Evolutionary conservation across 2,888 invertebrate genomes (phyloP), one percentile per base, ranked within the genome.

Genomic region (Apodemia zela): DNA sequence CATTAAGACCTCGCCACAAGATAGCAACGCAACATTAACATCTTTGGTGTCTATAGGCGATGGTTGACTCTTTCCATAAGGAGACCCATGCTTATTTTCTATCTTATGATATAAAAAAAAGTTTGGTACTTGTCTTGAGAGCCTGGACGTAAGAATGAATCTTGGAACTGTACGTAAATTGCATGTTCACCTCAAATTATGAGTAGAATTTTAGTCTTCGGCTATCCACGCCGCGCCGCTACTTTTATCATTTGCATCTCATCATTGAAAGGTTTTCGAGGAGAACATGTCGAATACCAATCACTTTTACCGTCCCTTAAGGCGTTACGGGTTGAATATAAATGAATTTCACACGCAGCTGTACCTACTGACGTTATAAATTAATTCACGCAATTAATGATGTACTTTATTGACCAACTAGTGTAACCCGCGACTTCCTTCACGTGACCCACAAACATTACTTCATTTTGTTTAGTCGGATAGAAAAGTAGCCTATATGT

Each of bases 241-340:
- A 79, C 84, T 79, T 80, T 80, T 77, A 74, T 80, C 84, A 86
- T 89, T 89, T 87, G 81, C 89, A 89, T 89, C 80, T 84, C 81
- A 87, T 88, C 89, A 42, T 42, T 42, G 15, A 89, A 81, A 77
- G 79, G 77, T 84, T 85, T 87, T 81, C 82, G 79, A 79, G 79
- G 77, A 82, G 85, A 85, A 82, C 82, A 84, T 83, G 84, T 84
- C 82, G 80, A 87, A 85, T 87, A 84, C 79, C 84, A 83, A 85
- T 85, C 75, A 80, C 74, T 71, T 80, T 79, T 77, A 76, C 76
- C 76, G 69, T 72, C 78, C 79, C 84, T 81, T 71, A 70, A 77
- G 82, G 78, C 73, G 67, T 68, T 75, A 42, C 42, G 76, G 68
- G 74, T 68, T 75, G 85, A 84, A 87, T 85, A 78, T 77, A 74